These are phyloP conservation scores for Cassiopea xamachana DNA, from an alignment of 30 jellyfish, hydroid and myxozoan species.

Conservation along the genomic window DNA sequence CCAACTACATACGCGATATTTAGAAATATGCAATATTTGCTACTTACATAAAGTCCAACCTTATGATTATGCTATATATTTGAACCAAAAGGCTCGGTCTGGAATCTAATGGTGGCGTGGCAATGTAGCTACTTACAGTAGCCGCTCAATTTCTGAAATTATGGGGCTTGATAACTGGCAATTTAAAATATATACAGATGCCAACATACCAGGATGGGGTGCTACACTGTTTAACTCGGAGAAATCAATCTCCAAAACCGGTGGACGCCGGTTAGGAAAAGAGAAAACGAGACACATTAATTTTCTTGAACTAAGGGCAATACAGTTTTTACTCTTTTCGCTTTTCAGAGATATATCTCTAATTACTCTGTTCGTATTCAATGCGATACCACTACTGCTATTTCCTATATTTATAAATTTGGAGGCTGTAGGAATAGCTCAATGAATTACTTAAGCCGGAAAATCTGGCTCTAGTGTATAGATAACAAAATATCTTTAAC, in stretches of 20 bases:
- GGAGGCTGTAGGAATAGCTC: slow-evolving; percentile 10
- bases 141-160: not conserved
- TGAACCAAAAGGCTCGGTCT: not conserved
- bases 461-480: slow-evolving; percentile 34
- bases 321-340: not conserved
- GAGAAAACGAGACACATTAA: not conserved
- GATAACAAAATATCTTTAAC: slow-evolving; percentile 9
- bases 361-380: not conserved
- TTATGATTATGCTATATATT: not conserved
- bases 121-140: not conserved
- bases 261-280: not conserved
- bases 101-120: slow-evolving; percentile 1
- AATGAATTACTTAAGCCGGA: not conserved
- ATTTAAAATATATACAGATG: not conserved
- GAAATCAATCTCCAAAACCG: not conserved
- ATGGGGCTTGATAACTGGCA: not conserved
- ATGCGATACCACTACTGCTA: slow-evolving; percentile 1
- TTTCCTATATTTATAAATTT: not conserved
- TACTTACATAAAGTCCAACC: not conserved
- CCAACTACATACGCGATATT: not conserved
- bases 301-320: not conserved
- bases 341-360: not conserved
- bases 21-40: not conserved
- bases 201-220: not conserved
- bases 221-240: not conserved